Evolutionary conservation across 2,888 invertebrate genomes (phyloP), one percentile per base, ranked within the genome.

Genomic region (Eulithis testata): DNA sequence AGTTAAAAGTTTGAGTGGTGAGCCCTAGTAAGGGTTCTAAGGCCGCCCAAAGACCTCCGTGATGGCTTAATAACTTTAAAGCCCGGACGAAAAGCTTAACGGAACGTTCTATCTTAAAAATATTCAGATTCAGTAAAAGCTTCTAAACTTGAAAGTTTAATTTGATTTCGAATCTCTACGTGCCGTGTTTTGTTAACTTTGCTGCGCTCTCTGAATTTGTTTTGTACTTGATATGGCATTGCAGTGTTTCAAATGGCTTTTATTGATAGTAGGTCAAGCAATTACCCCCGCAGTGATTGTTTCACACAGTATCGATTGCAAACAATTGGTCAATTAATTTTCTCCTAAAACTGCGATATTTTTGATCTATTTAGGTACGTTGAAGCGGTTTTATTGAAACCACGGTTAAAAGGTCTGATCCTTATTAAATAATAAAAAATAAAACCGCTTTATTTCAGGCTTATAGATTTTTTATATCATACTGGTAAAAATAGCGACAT

Each of bases 81-180:
- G 21, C 47, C 11, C 11, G 47, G 47, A 14, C 14, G 27, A 57
- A 52, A 63, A 31, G n/a, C 36, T 52, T 36, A 11, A 1, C 52
- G 36, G n/a, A 50, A 49, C 40, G 50, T 59, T 65, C 44, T 31
- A 8, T 44, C 44, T 37, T 61, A 60, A 54, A 69, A 52, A 56
- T 70, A 71, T 69, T 66, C 61, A 58, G 59, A 61, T 66, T 66
- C 54, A 55, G 58, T 36, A 64, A 60, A 60, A 71, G 67, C 61
- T 71, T 60, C 70, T 71, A 70, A 73, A 76, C 75, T 67, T 70
- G 62, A 58, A 73, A 75, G 74, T 74, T 78, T 72, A 67, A 77
- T 65, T 80, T 72, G 65, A 69, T 77, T 75, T 69, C 73, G 60
- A 69, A 73, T 75, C 69, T 69, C 43, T 71, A 79, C 79, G 80